These are phyloP conservation scores for Eristalinus sepulchralis DNA, from an alignment of 2,888 invertebrate genomes.

Conservation along the genomic window DNA sequence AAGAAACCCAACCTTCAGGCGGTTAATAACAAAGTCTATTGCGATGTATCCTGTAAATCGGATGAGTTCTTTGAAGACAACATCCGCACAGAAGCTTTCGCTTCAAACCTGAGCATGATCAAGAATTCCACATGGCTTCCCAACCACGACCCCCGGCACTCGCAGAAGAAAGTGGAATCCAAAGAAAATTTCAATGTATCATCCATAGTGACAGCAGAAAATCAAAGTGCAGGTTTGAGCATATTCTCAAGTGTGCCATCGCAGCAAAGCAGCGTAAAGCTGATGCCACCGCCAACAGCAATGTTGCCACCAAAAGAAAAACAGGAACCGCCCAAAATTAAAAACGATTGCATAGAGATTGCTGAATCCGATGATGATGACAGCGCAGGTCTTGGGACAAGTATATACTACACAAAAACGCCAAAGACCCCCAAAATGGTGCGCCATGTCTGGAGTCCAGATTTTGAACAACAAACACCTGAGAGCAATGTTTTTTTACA, in stretches of 20 bases:
- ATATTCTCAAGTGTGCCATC: constrained; percentile 25
- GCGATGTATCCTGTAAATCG: constrained; percentile 10
- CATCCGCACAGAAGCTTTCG: constrained; percentile 78
- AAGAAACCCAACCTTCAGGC: neutral
- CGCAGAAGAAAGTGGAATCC: constrained; percentile 72
- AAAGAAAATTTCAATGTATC: constrained; percentile 59
- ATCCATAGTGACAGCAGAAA: neutral
- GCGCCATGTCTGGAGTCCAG: constrained; percentile 75
- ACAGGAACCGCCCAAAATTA: neutral
- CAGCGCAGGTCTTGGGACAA: constrained; percentile 72
- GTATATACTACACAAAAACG: constrained; percentile 77
- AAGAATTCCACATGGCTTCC: constrained; percentile 78
- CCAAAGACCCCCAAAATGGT: constrained; percentile 75
- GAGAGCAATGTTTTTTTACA: constrained; percentile 71
- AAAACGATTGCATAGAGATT: constrained; percentile 45
- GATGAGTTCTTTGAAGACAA: constrained; percentile 76
- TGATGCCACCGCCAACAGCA: constrained; percentile 31
- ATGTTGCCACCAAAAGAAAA: neutral
- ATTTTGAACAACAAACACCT: constrained; percentile 49
- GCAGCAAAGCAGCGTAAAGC: constrained; percentile 9
- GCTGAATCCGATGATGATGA: constrained; percentile 54
- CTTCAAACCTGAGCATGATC: constrained; percentile 76
- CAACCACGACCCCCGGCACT: constrained; percentile 48
- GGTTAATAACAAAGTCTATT: neutral
- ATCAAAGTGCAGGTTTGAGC: constrained; percentile 9